Evolutionary conservation across 2,113 vertebrate species (phyloP).

Genomic region (Anguilla rostrata): DNA sequence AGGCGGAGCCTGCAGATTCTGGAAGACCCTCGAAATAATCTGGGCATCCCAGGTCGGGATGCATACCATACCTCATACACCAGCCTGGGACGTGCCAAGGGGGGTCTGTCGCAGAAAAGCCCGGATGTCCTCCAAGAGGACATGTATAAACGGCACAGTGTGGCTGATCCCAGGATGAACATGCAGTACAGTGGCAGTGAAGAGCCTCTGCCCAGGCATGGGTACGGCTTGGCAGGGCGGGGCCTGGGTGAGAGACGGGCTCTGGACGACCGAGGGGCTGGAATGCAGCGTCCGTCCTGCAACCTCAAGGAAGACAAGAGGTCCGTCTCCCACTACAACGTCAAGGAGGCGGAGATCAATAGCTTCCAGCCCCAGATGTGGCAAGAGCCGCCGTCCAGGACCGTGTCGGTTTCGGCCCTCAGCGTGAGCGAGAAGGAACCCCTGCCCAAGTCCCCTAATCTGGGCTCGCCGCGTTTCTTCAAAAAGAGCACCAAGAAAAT

Average conservation of each 20-base stretch:
- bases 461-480: constrained; percentile 74
- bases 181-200: constrained; percentile 60
- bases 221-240: constrained; percentile 74
- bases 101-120: constrained; percentile 41
- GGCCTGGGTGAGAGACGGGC: constrained; percentile 61
- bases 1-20: constrained; percentile 60
- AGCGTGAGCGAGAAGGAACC: constrained; percentile 64
- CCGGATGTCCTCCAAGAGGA: constrained; percentile 59
- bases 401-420: constrained; percentile 76
- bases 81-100: constrained; percentile 61
- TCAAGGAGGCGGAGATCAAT: constrained; percentile 55
- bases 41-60: constrained; percentile 52
- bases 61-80: constrained; percentile 65
- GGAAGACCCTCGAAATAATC: constrained; percentile 52
- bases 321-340: constrained; percentile 65
- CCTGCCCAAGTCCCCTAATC: constrained; percentile 64
- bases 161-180: constrained; percentile 79
- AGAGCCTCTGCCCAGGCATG: constrained; percentile 62
- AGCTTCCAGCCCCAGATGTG: constrained; percentile 40
- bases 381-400: constrained; percentile 62
- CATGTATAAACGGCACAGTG: constrained; percentile 86
- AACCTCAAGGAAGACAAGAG: constrained; percentile 65
- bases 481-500: constrained; percentile 84
- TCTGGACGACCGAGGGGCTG: constrained; percentile 56
- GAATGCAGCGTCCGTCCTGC: constrained; percentile 46